Evolutionary conservation across 92 coral and sea anemone species (phyloP).

Genomic region (Actinostola sp.): DNA sequence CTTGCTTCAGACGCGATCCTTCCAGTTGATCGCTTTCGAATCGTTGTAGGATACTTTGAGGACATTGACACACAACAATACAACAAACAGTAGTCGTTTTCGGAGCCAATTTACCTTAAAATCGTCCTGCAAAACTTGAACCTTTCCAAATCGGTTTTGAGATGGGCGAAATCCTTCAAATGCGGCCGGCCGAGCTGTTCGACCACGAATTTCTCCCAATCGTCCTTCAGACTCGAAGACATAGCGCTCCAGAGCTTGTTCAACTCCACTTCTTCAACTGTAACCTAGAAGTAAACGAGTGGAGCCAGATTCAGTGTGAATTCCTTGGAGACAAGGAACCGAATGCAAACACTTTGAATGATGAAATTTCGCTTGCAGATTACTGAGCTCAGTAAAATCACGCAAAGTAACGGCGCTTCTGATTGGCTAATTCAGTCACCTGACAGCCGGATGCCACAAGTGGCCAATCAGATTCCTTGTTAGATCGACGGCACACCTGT

Average conservation of each 20-base stretch:
- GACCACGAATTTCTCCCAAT: slow-evolving; percentile 79
- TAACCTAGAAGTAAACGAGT: slow-evolving; percentile 7
- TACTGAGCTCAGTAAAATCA: slow-evolving; percentile 31
- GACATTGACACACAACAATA: background rate
- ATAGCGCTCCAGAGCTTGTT: slow-evolving; percentile 6
- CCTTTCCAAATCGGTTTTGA: slow-evolving; percentile 81
- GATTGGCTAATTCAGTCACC: slow-evolving; percentile 26
- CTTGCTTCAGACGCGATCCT: too few species aligned
- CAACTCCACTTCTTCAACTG: background rate
- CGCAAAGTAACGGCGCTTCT: slow-evolving; percentile 10
- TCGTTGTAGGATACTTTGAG: background rate
- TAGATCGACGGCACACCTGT: slow-evolving; percentile 4
- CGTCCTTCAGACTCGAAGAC: slow-evolving; percentile 66
- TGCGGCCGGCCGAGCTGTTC: slow-evolving; percentile 75
- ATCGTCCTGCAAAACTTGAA: slow-evolving; percentile 75
- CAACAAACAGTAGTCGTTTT: background rate
- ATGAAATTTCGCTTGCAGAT: slow-evolving; percentile 39
- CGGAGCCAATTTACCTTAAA: slow-evolving; percentile 59
- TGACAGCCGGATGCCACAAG: slow-evolving; percentile 4
- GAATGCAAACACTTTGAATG: slow-evolving; percentile 23
- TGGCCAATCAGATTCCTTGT: slow-evolving; percentile 23
- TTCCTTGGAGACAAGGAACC: background rate
- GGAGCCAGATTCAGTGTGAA: background rate
- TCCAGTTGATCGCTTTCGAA: too few species aligned
- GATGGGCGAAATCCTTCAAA: slow-evolving; percentile 76